Evolutionary conservation across 2,888 invertebrate genomes (phyloP).

Genomic region (Fragum whitleyi): DNA sequence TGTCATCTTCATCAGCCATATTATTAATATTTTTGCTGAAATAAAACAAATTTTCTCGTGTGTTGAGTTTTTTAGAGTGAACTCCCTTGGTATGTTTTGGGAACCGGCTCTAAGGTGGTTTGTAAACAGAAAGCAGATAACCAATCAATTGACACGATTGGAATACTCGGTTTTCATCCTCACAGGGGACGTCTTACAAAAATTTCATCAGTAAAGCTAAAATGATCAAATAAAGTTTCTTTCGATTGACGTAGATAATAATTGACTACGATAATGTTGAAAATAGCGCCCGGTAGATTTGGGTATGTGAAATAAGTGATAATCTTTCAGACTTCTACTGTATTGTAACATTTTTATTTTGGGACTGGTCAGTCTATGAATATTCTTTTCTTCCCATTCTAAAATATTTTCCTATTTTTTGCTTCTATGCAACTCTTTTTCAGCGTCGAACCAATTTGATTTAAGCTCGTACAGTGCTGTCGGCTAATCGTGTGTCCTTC

Average conservation of each 20-base stretch:
- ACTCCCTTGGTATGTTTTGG: conserved; percentile 3
- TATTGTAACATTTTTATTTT: no score
- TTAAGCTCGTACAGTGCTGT: no score
- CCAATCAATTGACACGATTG: neutral
- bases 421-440: no score
- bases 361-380: no score
- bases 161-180: neutral
- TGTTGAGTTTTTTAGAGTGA: neutral
- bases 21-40: no score
- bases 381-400: no score
- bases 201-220: conserved; percentile 6
- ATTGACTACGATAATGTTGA: conserved; percentile 19
- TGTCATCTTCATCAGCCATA: conserved; percentile 83
- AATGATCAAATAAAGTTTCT: neutral
- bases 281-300: conserved; percentile 33
- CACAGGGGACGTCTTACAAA: neutral
- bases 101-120: neutral
- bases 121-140: neutral
- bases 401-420: no score
- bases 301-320: conserved; percentile 39
- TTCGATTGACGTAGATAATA: neutral
- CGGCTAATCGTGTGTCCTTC: no score
- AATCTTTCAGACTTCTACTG: no score
- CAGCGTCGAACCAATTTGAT: no score
- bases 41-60: no score